Conservation (phyloP, 1,140 invertebrate species). For the Papilio xuthus region DNA sequence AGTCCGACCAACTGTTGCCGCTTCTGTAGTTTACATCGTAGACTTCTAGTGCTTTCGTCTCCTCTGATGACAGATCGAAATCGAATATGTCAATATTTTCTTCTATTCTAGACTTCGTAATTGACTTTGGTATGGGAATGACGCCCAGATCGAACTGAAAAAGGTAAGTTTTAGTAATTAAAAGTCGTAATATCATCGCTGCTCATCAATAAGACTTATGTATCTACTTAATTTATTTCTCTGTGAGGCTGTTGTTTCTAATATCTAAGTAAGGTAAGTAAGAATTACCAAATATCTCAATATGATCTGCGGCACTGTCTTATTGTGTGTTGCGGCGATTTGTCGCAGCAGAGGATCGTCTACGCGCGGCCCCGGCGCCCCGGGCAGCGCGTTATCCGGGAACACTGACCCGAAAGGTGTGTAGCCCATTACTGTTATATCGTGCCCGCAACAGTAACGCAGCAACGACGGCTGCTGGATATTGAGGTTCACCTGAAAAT, state of each 20-base stretch:
- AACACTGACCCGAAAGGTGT: slow-evolving; percentile 87
- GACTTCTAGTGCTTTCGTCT: slow-evolving; percentile 82
- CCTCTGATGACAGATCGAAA: slow-evolving; percentile 86
- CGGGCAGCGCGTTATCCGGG: slow-evolving; percentile 82
- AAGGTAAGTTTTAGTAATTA: neutral
- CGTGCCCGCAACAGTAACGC: slow-evolving; percentile 85
- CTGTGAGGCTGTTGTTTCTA: too few species aligned
- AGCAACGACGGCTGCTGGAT: slow-evolving; percentile 87
- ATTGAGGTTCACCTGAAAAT: slow-evolving; percentile 83
- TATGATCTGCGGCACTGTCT: slow-evolving; percentile 86
- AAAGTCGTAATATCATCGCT: neutral
- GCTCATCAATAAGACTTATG: too few species aligned
- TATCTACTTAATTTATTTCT: too few species aligned
- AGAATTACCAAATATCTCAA: slow-evolving; percentile 83
- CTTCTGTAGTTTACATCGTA: slow-evolving; percentile 82
- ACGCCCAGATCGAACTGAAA: slow-evolving; percentile 87
- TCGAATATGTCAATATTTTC: slow-evolving; percentile 91
- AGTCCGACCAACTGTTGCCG: slow-evolving; percentile 17
- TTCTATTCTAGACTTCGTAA: slow-evolving; percentile 87
- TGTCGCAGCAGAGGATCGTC: slow-evolving; percentile 84
- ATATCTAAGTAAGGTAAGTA: too few species aligned
- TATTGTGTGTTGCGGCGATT: slow-evolving; percentile 86
- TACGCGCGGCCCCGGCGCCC: slow-evolving; percentile 81
- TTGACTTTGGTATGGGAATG: slow-evolving; percentile 92
- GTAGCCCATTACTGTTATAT: slow-evolving; percentile 89